phyloP scores from a whole-genome alignment of 2,113 vertebrate species.

The Ictidomys tridecemlineatus region DNA sequence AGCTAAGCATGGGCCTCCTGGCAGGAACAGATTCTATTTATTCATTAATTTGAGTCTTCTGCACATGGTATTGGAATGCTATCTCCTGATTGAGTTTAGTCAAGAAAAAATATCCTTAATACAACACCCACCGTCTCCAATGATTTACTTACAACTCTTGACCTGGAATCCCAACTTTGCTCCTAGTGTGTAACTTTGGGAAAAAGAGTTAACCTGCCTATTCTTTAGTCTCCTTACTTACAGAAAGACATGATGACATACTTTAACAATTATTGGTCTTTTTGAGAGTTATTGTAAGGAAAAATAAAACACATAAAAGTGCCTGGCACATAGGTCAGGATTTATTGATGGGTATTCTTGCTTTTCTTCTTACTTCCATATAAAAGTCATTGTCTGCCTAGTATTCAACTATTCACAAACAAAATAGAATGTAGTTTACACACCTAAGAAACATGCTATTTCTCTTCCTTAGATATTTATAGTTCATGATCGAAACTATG shows the following conservation, averaged over 20 bases:
- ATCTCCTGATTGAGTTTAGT: background rate
- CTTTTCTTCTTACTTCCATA: conserved; percentile 36
- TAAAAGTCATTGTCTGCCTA: background rate
- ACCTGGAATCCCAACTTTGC: background rate
- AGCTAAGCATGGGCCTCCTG: background rate
- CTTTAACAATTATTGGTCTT: background rate
- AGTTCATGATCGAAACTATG: background rate
- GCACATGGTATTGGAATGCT: background rate
- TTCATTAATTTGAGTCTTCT: conserved; percentile 41
- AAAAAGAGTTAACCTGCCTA: background rate
- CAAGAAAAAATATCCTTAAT: conserved; percentile 15
- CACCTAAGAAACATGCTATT: background rate
- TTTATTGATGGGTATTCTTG: background rate
- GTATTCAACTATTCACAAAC: background rate
- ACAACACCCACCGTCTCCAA: background rate
- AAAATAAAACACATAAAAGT: background rate
- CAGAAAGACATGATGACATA: background rate
- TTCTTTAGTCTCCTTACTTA: conserved; percentile 29
- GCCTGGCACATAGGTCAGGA: background rate
- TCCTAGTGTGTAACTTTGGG: background rate
- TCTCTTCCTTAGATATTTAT: conserved; percentile 1
- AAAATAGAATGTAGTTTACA: background rate
- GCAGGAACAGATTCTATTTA: background rate
- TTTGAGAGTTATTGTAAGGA: background rate
- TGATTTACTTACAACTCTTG: background rate